phyloP scores from a whole-genome alignment of 2,888 invertebrate species.

The Apodemia duryi region DNA sequence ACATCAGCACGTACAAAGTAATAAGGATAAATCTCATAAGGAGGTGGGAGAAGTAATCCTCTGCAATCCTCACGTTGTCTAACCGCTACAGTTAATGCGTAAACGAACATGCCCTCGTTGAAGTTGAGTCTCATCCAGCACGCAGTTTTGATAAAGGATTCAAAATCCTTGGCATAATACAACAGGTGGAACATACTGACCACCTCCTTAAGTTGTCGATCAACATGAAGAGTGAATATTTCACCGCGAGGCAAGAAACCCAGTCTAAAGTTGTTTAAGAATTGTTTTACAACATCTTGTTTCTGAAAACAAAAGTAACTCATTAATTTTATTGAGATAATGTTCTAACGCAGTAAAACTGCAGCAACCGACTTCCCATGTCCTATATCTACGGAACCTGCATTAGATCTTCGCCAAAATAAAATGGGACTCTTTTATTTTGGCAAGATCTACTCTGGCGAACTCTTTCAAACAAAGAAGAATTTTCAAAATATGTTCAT shows the following conservation, averaged over 20 bases:
- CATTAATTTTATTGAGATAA: too few relatives aligned
- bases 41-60: conserved; percentile 74
- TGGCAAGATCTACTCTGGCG: too few relatives aligned
- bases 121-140: conserved; percentile 73
- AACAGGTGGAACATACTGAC: conserved; percentile 74
- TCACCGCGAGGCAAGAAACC: conserved; percentile 79
- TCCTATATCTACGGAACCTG: too few relatives aligned
- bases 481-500: too few relatives aligned
- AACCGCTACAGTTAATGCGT: conserved; percentile 73
- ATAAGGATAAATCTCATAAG: conserved; percentile 82
- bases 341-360: too few relatives aligned
- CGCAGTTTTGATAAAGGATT: conserved; percentile 69
- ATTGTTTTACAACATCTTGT: conserved; percentile 77
- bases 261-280: conserved; percentile 71
- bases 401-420: too few relatives aligned
- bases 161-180: conserved; percentile 75
- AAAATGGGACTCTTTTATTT: too few relatives aligned
- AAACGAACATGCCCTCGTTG: conserved; percentile 80
- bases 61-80: conserved; percentile 73
- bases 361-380: too few relatives aligned
- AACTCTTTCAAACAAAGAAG: too few relatives aligned
- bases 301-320: conserved; percentile 55
- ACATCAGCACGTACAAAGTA: conserved; percentile 83
- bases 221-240: conserved; percentile 70
- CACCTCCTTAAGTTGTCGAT: conserved; percentile 72